Base-by-base conservation (phyloP, 2,113 vertebrate genomes). In the Triplophysa siluroides region DNA sequence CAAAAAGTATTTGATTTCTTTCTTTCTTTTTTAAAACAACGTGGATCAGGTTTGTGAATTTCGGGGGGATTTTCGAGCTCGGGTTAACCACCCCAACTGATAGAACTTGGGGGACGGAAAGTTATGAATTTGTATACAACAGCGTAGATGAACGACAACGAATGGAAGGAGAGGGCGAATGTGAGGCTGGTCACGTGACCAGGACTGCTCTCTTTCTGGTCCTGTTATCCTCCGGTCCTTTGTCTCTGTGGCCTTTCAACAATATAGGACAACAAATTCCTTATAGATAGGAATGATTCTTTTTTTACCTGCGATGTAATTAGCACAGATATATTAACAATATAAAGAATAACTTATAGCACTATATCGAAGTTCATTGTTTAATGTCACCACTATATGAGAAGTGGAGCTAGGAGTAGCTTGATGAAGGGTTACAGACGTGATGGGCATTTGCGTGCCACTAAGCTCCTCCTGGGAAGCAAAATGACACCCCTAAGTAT, bases 311-410 rank as follows among this genome's bases (percentile, higher is more conserved):
- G 89, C 90, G 88, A 87, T 80, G 81, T 86, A 84, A 87, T 78
- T 89, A 91, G 90, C 85, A 84, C 87, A 90, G 86, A 89, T 86
- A 88, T 92, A 91, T 91, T 91, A 90, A 88, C 88, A 90, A 62
- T 88, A 90, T 92, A 91, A 88, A 91, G 74, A 87, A 83, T 90
- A 90, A 93, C 88, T 91, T 88, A 93, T 91, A 96, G 95, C 95
- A 95, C 94, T 94, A 88, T 84, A 84, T 89, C 83, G 19, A 83
- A 90, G 88, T 86, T 86, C 86, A 83, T 90, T 91, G 72, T 91
- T 88, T 81, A 87, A 89, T 91, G 88, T 88, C 89, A 92, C 93
- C 90, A 92, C 92, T 89, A 91, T 91, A 89, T 90, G 90, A 91
- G 88, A 90, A 86, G 93, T 91, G 91, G 87, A 75, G 87, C 90